Percentiles rank a stretch among this genome's conserved stretches.
These are phyloP conservation scores for Onychomys leucogaster DNA, from an alignment of 2,797 vertebrate species.

Conservation along the genomic window DNA sequence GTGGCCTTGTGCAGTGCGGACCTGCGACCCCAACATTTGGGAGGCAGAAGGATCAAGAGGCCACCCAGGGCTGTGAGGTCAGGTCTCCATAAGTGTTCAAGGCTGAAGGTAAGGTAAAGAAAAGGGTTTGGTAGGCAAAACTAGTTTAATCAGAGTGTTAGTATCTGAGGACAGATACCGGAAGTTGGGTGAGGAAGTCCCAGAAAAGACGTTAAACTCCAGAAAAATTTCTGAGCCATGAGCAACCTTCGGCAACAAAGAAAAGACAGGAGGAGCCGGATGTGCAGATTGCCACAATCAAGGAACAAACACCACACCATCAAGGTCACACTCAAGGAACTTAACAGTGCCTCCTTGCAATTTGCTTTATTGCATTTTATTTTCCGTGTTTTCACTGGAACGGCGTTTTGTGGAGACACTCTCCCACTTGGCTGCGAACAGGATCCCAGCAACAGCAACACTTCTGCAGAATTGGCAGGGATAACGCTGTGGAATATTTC, in stretches of 20 bases:
- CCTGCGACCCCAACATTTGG: background rate
- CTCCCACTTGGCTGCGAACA: constrained; percentile 63
- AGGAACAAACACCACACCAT: background rate
- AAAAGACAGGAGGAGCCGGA: background rate
- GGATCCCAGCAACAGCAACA: constrained; percentile 11
- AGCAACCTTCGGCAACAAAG: background rate
- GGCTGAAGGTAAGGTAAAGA: background rate
- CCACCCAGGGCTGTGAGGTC: background rate
- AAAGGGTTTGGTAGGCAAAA: background rate
- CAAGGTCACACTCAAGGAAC: background rate
- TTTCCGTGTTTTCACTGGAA: constrained; percentile 63
- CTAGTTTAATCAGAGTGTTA: background rate
- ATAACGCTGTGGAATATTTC: constrained; percentile 22
- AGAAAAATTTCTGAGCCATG: background rate
- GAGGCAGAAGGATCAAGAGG: background rate
- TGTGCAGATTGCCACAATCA: rapidly evolving
- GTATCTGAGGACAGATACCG: background rate
- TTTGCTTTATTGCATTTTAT: background rate
- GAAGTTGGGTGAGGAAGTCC: background rate
- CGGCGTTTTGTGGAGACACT: constrained; percentile 57
- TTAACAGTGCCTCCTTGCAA: background rate
- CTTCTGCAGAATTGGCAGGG: constrained; percentile 64
- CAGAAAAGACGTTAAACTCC: background rate
- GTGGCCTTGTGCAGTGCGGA: background rate
- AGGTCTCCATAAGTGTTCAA: background rate